Percentiles rank a stretch among this genome's conserved stretches.
These are phyloP conservation scores for Melanotaenia pygmaea DNA, from an alignment of 2,797 vertebrate species.

Conservation along the genomic window DNA sequence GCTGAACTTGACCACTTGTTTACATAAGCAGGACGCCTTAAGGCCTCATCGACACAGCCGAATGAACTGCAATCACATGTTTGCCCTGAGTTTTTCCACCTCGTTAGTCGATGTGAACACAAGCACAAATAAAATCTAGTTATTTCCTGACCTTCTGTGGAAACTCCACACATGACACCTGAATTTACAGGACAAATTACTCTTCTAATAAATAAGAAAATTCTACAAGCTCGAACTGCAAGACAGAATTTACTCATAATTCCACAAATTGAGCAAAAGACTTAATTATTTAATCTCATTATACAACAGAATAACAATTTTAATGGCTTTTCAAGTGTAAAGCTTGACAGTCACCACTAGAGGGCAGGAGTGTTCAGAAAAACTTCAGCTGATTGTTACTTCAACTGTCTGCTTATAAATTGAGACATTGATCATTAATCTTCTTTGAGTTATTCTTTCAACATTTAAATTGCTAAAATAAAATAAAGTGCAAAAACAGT, in stretches of 20 bases:
- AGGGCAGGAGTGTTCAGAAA: conserved; percentile 17
- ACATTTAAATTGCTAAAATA: no score
- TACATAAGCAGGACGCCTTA: background rate
- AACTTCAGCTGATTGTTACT: background rate
- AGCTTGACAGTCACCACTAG: background rate
- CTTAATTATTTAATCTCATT: no score
- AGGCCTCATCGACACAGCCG: conserved; percentile 18
- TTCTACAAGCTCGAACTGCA: no score
- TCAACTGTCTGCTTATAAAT: no score
- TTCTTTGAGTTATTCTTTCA: no score
- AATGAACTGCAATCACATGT: conserved; percentile 12
- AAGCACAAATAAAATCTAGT: background rate
- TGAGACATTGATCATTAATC: no score
- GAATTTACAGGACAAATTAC: background rate
- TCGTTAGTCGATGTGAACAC: conserved; percentile 11
- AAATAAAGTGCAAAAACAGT: no score
- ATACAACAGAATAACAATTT: no score
- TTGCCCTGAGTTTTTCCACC: background rate
- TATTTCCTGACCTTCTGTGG: background rate
- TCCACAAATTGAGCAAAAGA: no score
- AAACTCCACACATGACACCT: background rate
- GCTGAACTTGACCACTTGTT: conserved; percentile 10
- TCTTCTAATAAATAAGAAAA: background rate
- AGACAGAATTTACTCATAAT: no score
- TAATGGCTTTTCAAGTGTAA: no score